Conservation (phyloP, 2,888 invertebrate genomes). For the Torymus aiolomorphi region DNA sequence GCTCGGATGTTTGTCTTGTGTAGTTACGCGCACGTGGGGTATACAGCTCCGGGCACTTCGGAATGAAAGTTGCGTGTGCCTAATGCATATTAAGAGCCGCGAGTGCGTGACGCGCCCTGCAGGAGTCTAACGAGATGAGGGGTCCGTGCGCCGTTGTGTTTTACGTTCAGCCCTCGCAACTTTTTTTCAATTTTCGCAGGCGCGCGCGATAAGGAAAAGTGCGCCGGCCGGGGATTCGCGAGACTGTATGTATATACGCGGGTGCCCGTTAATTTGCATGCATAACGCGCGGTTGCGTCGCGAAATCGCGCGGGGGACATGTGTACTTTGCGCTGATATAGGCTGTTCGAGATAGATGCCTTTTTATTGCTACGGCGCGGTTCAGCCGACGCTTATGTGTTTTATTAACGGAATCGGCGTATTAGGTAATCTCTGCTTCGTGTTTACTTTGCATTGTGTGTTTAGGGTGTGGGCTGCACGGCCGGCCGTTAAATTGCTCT, state of each 20-base stretch:
- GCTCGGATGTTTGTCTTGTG: neutral
- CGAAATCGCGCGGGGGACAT: neutral
- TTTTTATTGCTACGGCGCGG: no score
- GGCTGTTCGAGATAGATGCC: no score
- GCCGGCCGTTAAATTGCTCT: no score
- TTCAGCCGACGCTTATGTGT: no score
- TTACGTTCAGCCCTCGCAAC: neutral
- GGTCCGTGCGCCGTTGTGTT: no score
- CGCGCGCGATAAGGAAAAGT: slow-evolving; percentile 38
- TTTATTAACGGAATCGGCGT: no score
- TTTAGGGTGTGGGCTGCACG: no score
- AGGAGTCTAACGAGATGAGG: slow-evolving; percentile 18
- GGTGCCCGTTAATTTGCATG: slow-evolving; percentile 38
- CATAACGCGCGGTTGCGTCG: slow-evolving; percentile 7
- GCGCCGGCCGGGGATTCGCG: slow-evolving; percentile 14
- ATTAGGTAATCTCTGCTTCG: no score
- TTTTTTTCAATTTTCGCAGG: slow-evolving; percentile 46
- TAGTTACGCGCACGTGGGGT: neutral
- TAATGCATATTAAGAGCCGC: slow-evolving; percentile 45
- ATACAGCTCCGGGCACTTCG: neutral
- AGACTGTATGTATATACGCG: neutral
- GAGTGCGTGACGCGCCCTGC: slow-evolving; percentile 6
- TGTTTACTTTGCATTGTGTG: no score
- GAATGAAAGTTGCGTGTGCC: slow-evolving; percentile 41
- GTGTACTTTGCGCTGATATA: no score